These are phyloP conservation scores for Junonia oenone DNA, from an alignment of 2,888 invertebrate genomes.

Conservation along the genomic window DNA sequence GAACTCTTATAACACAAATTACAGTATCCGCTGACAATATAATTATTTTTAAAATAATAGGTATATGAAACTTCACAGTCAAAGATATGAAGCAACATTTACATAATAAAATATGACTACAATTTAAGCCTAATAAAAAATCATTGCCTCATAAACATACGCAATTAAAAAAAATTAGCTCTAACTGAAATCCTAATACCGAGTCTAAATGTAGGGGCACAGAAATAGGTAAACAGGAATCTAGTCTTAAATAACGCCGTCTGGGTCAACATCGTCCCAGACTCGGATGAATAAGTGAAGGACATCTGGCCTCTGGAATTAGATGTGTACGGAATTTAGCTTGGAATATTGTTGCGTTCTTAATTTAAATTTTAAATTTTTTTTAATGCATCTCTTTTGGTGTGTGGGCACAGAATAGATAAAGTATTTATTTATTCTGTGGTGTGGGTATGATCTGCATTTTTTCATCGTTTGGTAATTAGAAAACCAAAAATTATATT, in stretches of 20 bases:
- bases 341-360: background rate
- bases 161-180: background rate
- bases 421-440: too few species aligned
- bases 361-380: constrained; percentile 3
- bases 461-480: too few species aligned
- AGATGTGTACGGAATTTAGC: background rate
- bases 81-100: background rate
- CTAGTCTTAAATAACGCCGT: constrained; percentile 15
- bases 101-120: too few species aligned
- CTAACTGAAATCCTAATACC: background rate
- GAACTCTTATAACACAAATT: too few species aligned
- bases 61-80: background rate
- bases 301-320: constrained; percentile 9
- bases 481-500: too few species aligned
- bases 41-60: too few species aligned
- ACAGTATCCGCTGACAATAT: too few species aligned
- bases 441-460: too few species aligned
- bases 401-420: too few species aligned
- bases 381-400: background rate
- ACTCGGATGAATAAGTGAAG: constrained; percentile 16
- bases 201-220: background rate
- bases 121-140: background rate
- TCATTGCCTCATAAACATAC: background rate
- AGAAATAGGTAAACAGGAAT: constrained; percentile 3
- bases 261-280: constrained; percentile 22